Base-by-base conservation (phyloP, 2,888 invertebrate genomes). In the Zeuzera pyrina region DNA sequence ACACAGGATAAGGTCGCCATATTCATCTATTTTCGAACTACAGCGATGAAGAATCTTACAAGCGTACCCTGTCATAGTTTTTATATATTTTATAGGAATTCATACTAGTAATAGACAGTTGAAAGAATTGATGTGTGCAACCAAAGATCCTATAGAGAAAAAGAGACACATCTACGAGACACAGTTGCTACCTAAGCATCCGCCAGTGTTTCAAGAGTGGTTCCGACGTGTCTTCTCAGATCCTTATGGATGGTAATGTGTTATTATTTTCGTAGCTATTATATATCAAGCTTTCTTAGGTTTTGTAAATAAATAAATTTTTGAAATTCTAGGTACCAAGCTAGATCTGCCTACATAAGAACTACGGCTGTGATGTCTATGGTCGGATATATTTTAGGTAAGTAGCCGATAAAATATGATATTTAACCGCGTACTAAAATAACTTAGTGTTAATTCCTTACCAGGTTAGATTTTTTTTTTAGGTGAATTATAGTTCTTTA, bases 301-400 rank as follows among this genome's bases (percentile, higher is more conserved):
- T 5, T 6, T 22, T 3, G n/a, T 10, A 4, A n/a, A 22, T 22
- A n/a, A 22, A 5, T 3, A 10, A 6, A 21, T n/a, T 21, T 21
- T 8, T 21, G 19, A 6, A 6, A 19, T 19, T 19, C 19, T 24
- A 84, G 97, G 97, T 94, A 96, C 65, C 91, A 92, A 56, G 97
- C 98, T 0, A 86, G 98, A 39, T 90, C 91, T 8, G 90, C 94
- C 0, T 99, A 94, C 60, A 92, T 94, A 30, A 88, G 95, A 43
- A 97, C 98, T 0, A 89, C 94, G 2, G 98, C 98, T 7, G 98
- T 98, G 0, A 98, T 99, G 93, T 97, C 97, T 1, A 97, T 98
- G 88, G 93, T 96, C 36, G 97, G 97, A 30, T 96, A 94, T 57
- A 91, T 96, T 49, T 86, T 97, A 33, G 88, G 88, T 83, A 48